Evolutionary conservation across 2,113 vertebrate species (phyloP).

Genomic region (Chaetodon trifascialis): DNA sequence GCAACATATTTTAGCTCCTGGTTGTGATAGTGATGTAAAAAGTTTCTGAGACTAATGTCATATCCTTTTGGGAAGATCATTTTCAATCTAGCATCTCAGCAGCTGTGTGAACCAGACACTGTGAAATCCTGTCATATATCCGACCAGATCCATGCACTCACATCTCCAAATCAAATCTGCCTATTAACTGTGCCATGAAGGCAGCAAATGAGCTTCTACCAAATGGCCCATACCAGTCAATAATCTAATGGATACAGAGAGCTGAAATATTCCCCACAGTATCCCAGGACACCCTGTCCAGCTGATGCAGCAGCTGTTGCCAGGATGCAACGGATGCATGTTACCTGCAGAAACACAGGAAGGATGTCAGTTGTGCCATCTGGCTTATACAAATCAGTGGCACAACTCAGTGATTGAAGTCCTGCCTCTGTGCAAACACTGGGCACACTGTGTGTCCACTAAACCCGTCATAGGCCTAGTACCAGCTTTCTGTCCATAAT

Average conservation of each 20-base stretch:
- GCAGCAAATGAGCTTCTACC: slow-evolving; percentile 56
- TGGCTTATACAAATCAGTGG: slow-evolving; percentile 55
- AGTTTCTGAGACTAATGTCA: slow-evolving; percentile 33
- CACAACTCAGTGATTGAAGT: slow-evolving; percentile 36
- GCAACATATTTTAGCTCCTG: background rate
- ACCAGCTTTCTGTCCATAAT: slow-evolving; percentile 30
- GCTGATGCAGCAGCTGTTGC: slow-evolving; percentile 72
- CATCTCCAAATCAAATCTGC: slow-evolving; percentile 65
- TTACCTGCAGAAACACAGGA: slow-evolving; percentile 57
- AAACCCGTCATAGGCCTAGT: slow-evolving; percentile 17
- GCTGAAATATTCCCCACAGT: slow-evolving; percentile 38
- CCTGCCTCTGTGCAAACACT: slow-evolving; percentile 8
- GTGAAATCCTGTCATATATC: slow-evolving; percentile 67
- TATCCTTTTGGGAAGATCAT: slow-evolving; percentile 29
- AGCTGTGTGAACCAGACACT: slow-evolving; percentile 48
- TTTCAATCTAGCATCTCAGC: slow-evolving; percentile 41
- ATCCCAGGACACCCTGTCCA: slow-evolving; percentile 51
- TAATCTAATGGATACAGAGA: slow-evolving; percentile 56
- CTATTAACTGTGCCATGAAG: slow-evolving; percentile 59
- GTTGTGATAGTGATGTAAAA: slow-evolving; percentile 9
- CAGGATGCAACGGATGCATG: slow-evolving; percentile 44
- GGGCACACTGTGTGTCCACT: background rate
- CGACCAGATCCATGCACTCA: slow-evolving; percentile 49
- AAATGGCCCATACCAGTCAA: slow-evolving; percentile 43
- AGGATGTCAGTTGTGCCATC: slow-evolving; percentile 53